These are phyloP conservation scores for Porites australiensis DNA, from an alignment of 64 coral and sea anemone species.

Conservation along the genomic window DNA sequence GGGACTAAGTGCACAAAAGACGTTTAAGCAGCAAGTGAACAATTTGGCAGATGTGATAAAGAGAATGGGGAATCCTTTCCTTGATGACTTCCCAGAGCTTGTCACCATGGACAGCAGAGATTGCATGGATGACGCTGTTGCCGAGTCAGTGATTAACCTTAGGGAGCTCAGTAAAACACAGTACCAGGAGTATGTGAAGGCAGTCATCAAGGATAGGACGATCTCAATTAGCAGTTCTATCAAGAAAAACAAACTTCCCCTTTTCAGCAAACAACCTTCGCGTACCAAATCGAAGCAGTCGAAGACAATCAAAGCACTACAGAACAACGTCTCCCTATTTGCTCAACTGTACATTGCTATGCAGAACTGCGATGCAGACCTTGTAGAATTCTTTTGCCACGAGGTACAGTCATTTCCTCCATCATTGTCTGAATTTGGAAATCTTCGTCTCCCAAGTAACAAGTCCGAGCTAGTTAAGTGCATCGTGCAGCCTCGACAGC, in stretches of 20 bases:
- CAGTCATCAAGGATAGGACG: neutral
- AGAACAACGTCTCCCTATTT: constrained; percentile 38
- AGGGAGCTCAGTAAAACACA: neutral
- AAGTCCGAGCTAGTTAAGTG: constrained; percentile 61
- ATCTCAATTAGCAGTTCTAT: neutral
- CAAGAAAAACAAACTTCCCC: constrained; percentile 63
- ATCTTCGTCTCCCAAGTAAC: constrained; percentile 51
- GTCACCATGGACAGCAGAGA: constrained; percentile 45
- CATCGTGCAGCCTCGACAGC: neutral
- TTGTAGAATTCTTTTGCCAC: constrained; percentile 48
- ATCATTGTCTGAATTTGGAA: constrained; percentile 70
- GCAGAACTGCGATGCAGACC: constrained; percentile 37
- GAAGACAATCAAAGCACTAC: neutral
- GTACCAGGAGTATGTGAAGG: neutral
- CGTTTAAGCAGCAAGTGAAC: constrained; percentile 21
- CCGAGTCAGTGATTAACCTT: too few species aligned
- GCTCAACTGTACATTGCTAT: constrained; percentile 38
- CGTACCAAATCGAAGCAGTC: constrained; percentile 44
- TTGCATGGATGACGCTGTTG: neutral
- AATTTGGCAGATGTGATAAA: constrained; percentile 4
- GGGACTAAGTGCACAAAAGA: constrained; percentile 33
- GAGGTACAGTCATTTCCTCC: constrained; percentile 62
- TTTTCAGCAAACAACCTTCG: neutral
- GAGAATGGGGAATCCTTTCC: constrained; percentile 51
- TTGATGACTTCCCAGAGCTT: constrained; percentile 53